Evolutionary conservation across 2,888 invertebrate genomes (phyloP), one percentile per base, ranked within the genome.

Genomic region (Teleiodes luculella): DNA sequence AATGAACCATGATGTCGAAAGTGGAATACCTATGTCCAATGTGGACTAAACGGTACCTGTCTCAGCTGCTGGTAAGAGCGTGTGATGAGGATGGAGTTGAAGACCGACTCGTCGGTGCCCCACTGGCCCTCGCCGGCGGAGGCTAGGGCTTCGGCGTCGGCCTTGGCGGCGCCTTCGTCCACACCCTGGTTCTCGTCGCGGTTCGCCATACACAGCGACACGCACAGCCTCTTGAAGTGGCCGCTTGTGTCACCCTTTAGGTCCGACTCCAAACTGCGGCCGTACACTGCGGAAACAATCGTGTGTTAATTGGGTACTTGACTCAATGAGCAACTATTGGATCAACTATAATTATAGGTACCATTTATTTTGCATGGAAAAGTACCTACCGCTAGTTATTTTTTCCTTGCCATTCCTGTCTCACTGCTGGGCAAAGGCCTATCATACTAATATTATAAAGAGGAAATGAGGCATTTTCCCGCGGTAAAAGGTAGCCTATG

Each of bases 231-330:
- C 86, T 96, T 96, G 88, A 98, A 98, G 82, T 97, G 95, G n/a
- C 98, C 98, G 10, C 97, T 97, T 6, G 98, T 97, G 80, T 98
- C 98, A 50, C 95, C 96, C 76, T 95, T 95, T 66, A 98, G 88
- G 75, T 97, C 97, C 6, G 93, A 93, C 76, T 98, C 98, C 61
- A 98, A 84, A 56, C 93, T 81, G 79, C 93, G 95, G 65, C 93
- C 94, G 81, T 95, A 97, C 73, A 96, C 96, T 96, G 78, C n/a
- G 28, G 28, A 49, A 37, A 28, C 1, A 31, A 13, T 13, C n/a
- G 10, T 7, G 13, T 1, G n/a, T 24, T 10, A 2, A 24, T n/a
- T 5, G 10, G 10, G 10, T 24, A 16, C n/a, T 37, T 4, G 16
- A 8, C 3, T 8, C 4, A 3, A 37, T 16, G 14, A 13, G 16